phyloP scores from a whole-genome alignment of 2,797 vertebrate genomes.

The Melanotaenia parkinsoni region DNA sequence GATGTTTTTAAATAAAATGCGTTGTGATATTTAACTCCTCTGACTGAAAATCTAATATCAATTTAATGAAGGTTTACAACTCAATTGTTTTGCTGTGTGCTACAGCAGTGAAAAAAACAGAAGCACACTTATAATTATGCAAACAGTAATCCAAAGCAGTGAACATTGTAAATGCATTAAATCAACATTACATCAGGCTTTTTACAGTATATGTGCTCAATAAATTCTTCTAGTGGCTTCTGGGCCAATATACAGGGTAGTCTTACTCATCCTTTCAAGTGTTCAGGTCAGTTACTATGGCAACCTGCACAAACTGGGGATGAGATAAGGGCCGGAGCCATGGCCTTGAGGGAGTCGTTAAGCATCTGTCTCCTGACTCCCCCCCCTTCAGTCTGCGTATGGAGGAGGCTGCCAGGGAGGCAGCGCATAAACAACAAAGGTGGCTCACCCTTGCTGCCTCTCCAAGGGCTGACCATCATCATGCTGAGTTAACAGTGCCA shows the following conservation, averaged over 20 bases:
- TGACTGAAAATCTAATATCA: neutral
- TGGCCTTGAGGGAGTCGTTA: slow-evolving; percentile 85
- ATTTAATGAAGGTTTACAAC: neutral
- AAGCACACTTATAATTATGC: neutral
- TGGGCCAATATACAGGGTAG: slow-evolving; percentile 71
- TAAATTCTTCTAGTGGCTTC: slow-evolving; percentile 67
- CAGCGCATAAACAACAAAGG: slow-evolving; percentile 82
- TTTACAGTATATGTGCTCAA: slow-evolving; percentile 49
- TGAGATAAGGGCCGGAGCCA: slow-evolving; percentile 83
- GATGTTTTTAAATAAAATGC: neutral
- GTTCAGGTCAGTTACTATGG: slow-evolving; percentile 84
- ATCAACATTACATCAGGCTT: slow-evolving; percentile 39
- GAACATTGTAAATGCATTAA: slow-evolving; percentile 47
- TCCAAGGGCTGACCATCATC: slow-evolving; percentile 77
- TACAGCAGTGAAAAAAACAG: slow-evolving; percentile 4
- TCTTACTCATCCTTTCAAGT: slow-evolving; percentile 75
- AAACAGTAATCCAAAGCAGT: slow-evolving; percentile 20
- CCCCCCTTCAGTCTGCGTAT: slow-evolving; percentile 70
- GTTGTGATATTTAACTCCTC: neutral
- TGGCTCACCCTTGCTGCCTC: slow-evolving; percentile 72
- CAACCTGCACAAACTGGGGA: slow-evolving; percentile 82
- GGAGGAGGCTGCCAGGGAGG: slow-evolving; percentile 72
- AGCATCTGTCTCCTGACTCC: slow-evolving; percentile 84
- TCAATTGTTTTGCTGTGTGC: neutral
- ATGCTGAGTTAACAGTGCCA: slow-evolving; percentile 66